Conservation (phyloP, 2,888 invertebrate species). For the Apoderus coryli region DNA sequence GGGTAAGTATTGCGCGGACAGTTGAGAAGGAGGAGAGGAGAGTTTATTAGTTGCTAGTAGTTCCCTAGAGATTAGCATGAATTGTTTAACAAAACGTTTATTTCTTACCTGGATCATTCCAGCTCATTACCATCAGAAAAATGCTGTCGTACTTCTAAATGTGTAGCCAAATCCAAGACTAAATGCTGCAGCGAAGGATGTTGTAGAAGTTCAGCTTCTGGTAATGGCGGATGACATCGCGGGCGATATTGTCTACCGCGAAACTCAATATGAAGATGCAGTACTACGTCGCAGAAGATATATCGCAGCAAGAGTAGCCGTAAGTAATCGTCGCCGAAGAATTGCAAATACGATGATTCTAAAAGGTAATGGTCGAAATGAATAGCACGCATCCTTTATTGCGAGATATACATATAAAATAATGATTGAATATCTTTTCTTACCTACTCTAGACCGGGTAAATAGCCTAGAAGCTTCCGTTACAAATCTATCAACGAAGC, state of each 20-base stretch:
- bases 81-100: no score
- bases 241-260: conserved; percentile 77
- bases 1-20: no score
- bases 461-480: conserved; percentile 76
- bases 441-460: conserved; percentile 68
- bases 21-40: no score
- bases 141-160: conserved; percentile 67
- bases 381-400: no score
- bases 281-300: conserved; percentile 84
- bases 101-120: conserved; percentile 41
- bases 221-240: conserved; percentile 70
- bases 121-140: conserved; percentile 48
- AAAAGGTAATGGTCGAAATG: no score
- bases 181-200: conserved; percentile 67
- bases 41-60: no score
- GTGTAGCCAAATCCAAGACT: conserved; percentile 68
- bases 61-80: no score
- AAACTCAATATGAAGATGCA: conserved; percentile 76
- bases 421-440: no score
- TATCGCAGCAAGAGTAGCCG: conserved; percentile 76
- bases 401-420: no score
- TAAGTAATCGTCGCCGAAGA: conserved; percentile 91
- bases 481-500: conserved; percentile 77
- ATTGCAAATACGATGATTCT: conserved; percentile 64
- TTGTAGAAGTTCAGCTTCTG: conserved; percentile 74